Evolutionary conservation across 1,140 invertebrate genomes (phyloP).

Genomic region (Aphis gossypii): DNA sequence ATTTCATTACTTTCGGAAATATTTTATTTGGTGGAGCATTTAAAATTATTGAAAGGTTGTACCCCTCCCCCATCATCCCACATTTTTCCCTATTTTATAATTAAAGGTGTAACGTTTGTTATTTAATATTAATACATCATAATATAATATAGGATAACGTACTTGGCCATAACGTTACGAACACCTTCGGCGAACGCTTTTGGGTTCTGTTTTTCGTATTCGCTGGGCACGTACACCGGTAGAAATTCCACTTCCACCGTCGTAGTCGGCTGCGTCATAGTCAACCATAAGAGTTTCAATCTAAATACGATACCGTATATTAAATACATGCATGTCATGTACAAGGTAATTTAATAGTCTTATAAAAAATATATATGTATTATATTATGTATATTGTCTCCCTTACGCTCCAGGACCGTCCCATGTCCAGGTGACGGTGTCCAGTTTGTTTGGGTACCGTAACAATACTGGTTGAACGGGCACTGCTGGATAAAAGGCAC

Average conservation of each 20-base stretch:
- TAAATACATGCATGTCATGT: background rate
- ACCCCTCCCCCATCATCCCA: too few species aligned
- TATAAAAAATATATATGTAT: background rate
- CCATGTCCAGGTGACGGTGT: constrained; percentile 97
- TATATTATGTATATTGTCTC: background rate
- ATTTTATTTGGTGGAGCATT: too few species aligned
- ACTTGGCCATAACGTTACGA: constrained; percentile 89
- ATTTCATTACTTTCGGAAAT: too few species aligned
- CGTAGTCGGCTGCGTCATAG: constrained; percentile 88
- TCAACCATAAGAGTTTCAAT: constrained; percentile 86
- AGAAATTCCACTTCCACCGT: constrained; percentile 93
- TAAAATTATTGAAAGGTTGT: too few species aligned
- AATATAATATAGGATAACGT: constrained; percentile 58
- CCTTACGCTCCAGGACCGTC: constrained; percentile 94
- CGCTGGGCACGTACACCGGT: constrained; percentile 87
- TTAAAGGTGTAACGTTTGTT: background rate
- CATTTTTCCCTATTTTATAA: too few species aligned
- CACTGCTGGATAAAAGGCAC: constrained; percentile 90
- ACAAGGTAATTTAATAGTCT: background rate
- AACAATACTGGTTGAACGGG: constrained; percentile 94
- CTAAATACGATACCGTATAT: constrained; percentile 66
- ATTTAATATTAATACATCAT: background rate
- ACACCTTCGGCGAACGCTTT: constrained; percentile 92
- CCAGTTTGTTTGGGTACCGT: constrained; percentile 88
- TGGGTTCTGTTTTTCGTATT: constrained; percentile 85